Base-by-base conservation (phyloP, 2,797 vertebrate species). In the Falco novaeseelandiae region DNA sequence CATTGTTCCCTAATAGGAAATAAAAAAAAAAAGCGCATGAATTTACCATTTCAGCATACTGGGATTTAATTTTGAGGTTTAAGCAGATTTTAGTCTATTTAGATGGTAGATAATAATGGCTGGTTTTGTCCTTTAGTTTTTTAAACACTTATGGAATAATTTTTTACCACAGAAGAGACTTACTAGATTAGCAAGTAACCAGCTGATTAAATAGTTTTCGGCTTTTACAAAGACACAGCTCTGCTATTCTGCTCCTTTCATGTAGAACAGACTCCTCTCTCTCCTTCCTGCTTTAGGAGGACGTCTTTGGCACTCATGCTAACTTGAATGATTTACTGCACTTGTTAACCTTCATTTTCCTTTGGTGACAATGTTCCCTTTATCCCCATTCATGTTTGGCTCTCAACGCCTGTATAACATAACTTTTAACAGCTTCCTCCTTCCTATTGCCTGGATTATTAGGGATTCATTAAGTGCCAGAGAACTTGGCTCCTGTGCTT, bases 31-130 rank as follows among this genome's bases (percentile, higher is more conserved):
- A 10, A 6, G 79, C 6, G 62, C 70, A 71, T 14, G 5, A 80
- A 77, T 87, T 79, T 93, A 79, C 80, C 29, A 63, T 93, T 95
- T 84, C 85, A 80, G 70, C 40, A 66, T 58, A 73, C 42, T 89
- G 66, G 52, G 65, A 83, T 92, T 92, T 81, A 88, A 79, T 96
- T 90, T 65, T 3, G 21, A 90, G 54, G 59, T 82, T 90, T 91
- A 81, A 93, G 71, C 73, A 87, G 58, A 77, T 79, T 94, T 70
- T 58, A 73, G 20, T 90, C 18, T 84, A 57, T 90, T 94, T 87
- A 82, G 40, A 62, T 63, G 29, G 26, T 49, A 62, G 85, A 71
- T 93, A 78, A 15, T 71, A 84, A 84, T 77, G 29, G 15, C 49
- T 91, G 27, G 0, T 54, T 78, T 78, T 90, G 58, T 82, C 49